Evolutionary conservation across 2,888 invertebrate species (phyloP).

Genomic region (Uropetala carovei): DNA sequence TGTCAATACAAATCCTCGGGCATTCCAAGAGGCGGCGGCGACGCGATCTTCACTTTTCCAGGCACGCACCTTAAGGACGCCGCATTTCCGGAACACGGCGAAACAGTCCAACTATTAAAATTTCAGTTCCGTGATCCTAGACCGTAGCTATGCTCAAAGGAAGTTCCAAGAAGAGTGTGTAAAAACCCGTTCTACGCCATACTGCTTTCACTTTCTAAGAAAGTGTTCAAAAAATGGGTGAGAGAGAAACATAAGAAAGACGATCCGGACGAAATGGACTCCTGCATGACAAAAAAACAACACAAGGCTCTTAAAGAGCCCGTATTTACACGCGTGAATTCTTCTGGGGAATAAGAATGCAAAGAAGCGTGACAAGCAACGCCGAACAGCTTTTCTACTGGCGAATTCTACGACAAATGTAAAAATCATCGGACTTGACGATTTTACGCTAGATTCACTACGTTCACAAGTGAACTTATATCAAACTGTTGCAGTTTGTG

Average conservation of each 20-base stretch:
- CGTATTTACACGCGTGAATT: too few species aligned
- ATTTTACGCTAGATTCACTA: too few species aligned
- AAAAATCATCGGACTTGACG: too few species aligned
- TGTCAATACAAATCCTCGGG: not conserved
- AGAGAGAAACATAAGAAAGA: not conserved
- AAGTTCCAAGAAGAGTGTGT: not conserved
- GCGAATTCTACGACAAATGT: too few species aligned
- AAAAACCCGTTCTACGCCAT: not conserved
- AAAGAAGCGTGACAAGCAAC: too few species aligned
- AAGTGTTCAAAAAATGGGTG: not conserved
- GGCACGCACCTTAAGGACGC: not conserved
- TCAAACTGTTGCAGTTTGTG: too few species aligned
- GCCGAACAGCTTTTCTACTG: too few species aligned
- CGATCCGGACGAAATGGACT: not conserved
- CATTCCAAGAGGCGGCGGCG: not conserved
- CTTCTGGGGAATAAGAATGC: too few species aligned
- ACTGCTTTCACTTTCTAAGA: conserved; percentile 5
- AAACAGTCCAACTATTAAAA: not conserved
- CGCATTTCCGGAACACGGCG: not conserved
- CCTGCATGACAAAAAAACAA: too few species aligned
- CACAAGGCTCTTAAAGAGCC: too few species aligned
- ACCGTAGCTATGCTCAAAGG: not conserved
- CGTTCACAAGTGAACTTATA: too few species aligned
- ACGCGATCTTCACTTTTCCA: not conserved
- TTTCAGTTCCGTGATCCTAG: not conserved